Evolutionary conservation across 92 coral and sea anemone species (phyloP), one percentile per base, ranked within the genome.

Genomic region (Nematostella vectensis): DNA sequence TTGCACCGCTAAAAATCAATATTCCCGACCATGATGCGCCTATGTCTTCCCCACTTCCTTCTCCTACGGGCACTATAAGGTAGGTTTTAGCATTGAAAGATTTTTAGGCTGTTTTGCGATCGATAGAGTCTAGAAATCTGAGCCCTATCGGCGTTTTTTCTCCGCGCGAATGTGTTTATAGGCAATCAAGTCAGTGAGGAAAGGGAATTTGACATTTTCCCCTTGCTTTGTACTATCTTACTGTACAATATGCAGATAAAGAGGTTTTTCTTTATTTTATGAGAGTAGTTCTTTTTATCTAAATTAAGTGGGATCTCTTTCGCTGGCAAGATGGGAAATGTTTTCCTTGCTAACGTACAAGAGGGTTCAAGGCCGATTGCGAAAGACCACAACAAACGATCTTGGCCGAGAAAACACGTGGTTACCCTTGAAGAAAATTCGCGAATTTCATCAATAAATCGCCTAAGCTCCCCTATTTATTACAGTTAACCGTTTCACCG

Each of bases 61-160:
- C 98, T 10, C 98, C 98, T 31, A 91, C 98, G 21, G 87, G 85
- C 40, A 91, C 98, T 12, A 91, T 91, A 61, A 91, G 98, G 98
- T 91, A 50, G 16, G 62, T 6, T 11, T 50, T 54, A 16, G 30
- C 26, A 24, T 38, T 30, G 30, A 9, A 33, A 24, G n/a, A 1
- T 3, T 12, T 30, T 15, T 36, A 15, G 15, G 42, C 15, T 8
- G 8, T 8, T 8, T 36, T 36, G 8, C 8, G 42, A 15, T 36
- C 8, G 9, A 36, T 8, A 36, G 42, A 36, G 15, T 36, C 8
- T 15, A 36, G 42, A 56, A 30, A 56, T 37, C 62, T n/a, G 47
- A 56, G 42, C 42, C 42, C n/a, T 36, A 8, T 36, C 42, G 42
- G 15, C 42, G 8, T 36, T 36, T 36, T 36, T 36, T 36, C 15